Evolutionary conservation across 2,797 vertebrate species (phyloP).

Genomic region (Lithobates pipiens): DNA sequence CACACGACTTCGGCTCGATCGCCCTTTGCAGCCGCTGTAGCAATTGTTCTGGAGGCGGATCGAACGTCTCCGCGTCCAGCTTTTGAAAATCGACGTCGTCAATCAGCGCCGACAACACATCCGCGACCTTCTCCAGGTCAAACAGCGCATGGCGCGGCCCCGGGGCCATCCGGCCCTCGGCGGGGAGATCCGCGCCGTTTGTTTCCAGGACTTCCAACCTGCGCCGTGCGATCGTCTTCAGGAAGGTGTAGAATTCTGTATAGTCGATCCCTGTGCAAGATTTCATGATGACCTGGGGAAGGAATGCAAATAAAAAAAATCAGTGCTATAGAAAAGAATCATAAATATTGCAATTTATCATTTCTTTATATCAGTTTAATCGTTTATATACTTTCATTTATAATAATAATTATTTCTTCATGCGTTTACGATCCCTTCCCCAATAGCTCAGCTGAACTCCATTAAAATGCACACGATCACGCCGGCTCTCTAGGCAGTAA

Average conservation of each 20-base stretch:
- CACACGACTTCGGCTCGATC: neutral
- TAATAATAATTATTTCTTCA: too few relatives aligned
- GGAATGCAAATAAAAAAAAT: neutral
- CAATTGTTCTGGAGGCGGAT: conserved; percentile 64
- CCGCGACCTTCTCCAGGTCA: conserved; percentile 85
- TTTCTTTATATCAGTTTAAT: neutral
- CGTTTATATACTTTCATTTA: too few relatives aligned
- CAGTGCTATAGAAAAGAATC: too few relatives aligned
- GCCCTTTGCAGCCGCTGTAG: neutral
- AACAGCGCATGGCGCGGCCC: conserved; percentile 89
- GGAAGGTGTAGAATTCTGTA: conserved; percentile 88
- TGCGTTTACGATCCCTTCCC: too few relatives aligned
- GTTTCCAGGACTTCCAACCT: conserved; percentile 81
- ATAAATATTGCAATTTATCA: too few relatives aligned
- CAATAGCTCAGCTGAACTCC: too few relatives aligned
- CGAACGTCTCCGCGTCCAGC: conserved; percentile 76
- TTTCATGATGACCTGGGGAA: conserved; percentile 89
- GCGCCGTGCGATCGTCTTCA: conserved; percentile 85
- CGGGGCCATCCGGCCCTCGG: conserved; percentile 68
- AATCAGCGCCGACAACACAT: conserved; percentile 85
- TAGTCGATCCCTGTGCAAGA: conserved; percentile 93
- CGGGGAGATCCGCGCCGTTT: neutral
- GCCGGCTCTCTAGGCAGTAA: too few relatives aligned
- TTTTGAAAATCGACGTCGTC: conserved; percentile 88
- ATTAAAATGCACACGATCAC: too few relatives aligned